Conservation (phyloP, 2,888 invertebrate species). For the Drosophila atripex region DNA sequence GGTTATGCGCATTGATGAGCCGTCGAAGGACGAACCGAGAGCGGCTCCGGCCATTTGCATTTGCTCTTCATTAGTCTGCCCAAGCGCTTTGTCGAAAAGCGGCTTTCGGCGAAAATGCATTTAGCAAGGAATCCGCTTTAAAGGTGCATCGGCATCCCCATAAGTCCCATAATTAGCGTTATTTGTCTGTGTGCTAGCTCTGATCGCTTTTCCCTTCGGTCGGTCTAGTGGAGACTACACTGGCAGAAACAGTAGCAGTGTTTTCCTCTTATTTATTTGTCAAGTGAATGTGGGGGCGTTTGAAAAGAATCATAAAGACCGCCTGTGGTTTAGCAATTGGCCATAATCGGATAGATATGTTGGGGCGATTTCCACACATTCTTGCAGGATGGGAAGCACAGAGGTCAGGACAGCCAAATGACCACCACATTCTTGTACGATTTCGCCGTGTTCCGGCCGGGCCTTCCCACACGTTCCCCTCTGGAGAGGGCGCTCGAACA, state of each 20-base stretch:
- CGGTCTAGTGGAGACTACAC: not conserved
- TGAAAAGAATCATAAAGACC: too few species aligned
- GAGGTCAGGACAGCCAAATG: constrained; percentile 13
- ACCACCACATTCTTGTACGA: constrained; percentile 31
- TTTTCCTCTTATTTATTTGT: too few species aligned
- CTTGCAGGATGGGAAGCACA: not conserved
- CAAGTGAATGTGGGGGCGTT: too few species aligned
- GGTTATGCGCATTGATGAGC: constrained; percentile 76
- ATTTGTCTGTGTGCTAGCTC: constrained; percentile 44
- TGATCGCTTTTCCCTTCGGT: constrained; percentile 1
- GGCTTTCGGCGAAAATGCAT: constrained; percentile 47
- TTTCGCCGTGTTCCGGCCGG: constrained; percentile 1
- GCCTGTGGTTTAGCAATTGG: too few species aligned
- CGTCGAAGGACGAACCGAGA: constrained; percentile 18
- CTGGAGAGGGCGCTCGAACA: constrained; percentile 65
- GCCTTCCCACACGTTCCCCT: not conserved
- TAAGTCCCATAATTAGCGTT: constrained; percentile 60
- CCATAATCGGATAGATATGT: constrained; percentile 1
- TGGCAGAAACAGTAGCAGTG: not conserved
- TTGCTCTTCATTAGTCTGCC: constrained; percentile 68
- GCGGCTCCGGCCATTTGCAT: constrained; percentile 48
- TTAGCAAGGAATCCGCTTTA: constrained; percentile 46
- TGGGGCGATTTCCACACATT: not conserved
- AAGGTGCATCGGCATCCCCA: constrained; percentile 20
- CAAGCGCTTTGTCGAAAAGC: constrained; percentile 54